phyloP scores from a whole-genome alignment of 2,113 vertebrate genomes.

The Ranitomeya variabilis region DNA sequence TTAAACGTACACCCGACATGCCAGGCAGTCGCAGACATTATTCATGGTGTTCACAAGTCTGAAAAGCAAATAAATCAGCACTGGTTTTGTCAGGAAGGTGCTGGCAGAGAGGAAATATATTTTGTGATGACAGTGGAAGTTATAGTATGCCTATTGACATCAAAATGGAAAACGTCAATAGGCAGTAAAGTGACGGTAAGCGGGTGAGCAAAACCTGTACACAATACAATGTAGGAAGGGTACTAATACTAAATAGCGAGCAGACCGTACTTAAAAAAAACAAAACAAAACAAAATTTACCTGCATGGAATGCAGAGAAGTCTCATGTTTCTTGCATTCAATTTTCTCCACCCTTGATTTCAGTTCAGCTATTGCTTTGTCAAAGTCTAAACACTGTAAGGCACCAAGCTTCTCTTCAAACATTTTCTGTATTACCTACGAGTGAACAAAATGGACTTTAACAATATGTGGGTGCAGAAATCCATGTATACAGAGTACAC shows the following conservation, averaged over 20 bases:
- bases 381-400: constrained; percentile 84
- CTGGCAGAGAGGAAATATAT: no score
- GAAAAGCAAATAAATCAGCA: no score
- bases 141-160: no score
- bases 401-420: constrained; percentile 84
- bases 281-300: constrained; percentile 63
- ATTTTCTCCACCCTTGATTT: constrained; percentile 90
- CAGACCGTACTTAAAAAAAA: no score
- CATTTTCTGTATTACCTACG: constrained; percentile 87
- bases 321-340: constrained; percentile 91
- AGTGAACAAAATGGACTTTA: constrained; percentile 21
- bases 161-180: no score
- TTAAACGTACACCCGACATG: no score
- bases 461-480: neutral
- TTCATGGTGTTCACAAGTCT: no score
- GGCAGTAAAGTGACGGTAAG: no score
- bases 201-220: neutral
- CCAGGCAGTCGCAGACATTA: no score
- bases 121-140: no score
- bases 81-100: no score
- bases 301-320: constrained; percentile 85
- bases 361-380: constrained; percentile 85
- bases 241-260: neutral
- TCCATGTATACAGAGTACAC: neutral
- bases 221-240: neutral